A percentile compares a stretch with the other conserved stretches of the same genome.
phyloP scores from a whole-genome alignment of 2,113 vertebrate genomes.

The Tyrannus savana region DNA sequence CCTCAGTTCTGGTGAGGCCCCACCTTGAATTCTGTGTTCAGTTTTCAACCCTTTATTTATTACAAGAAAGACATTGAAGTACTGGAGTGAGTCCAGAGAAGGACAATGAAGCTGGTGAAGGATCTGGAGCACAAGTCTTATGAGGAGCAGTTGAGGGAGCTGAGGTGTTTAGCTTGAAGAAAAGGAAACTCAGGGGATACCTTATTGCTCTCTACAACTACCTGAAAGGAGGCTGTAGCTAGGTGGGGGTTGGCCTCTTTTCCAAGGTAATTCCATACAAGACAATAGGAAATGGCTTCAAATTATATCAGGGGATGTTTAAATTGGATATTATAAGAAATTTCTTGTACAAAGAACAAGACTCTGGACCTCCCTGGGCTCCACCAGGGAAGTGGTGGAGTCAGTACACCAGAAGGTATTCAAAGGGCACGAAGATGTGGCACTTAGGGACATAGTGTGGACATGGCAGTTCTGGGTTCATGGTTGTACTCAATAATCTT shows the following conservation, averaged over 20 bases:
- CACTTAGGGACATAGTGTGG: neutral
- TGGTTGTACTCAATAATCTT: neutral
- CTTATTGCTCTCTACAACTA: neutral
- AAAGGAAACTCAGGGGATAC: neutral
- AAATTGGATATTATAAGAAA: neutral
- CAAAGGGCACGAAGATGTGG: neutral
- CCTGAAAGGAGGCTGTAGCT: neutral
- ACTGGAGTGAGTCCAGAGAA: neutral
- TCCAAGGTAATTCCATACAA: neutral
- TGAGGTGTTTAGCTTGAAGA: neutral
- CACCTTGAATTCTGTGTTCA: neutral
- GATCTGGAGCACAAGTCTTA: neutral
- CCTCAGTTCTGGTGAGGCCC: neutral
- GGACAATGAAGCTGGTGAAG: neutral
- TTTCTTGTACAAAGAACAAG: neutral
- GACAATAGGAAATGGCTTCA: neutral
- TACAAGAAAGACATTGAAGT: neutral
- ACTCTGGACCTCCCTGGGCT: too few species aligned
- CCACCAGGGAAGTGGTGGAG: neutral
- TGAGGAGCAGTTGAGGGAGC: neutral
- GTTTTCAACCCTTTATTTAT: neutral
- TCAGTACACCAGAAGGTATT: neutral
- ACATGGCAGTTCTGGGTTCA: neutral
- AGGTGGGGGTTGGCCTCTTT: accelerated
- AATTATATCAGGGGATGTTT: neutral